Base-by-base conservation (phyloP, 2,113 vertebrate genomes). In the Colaptes auratus region DNA sequence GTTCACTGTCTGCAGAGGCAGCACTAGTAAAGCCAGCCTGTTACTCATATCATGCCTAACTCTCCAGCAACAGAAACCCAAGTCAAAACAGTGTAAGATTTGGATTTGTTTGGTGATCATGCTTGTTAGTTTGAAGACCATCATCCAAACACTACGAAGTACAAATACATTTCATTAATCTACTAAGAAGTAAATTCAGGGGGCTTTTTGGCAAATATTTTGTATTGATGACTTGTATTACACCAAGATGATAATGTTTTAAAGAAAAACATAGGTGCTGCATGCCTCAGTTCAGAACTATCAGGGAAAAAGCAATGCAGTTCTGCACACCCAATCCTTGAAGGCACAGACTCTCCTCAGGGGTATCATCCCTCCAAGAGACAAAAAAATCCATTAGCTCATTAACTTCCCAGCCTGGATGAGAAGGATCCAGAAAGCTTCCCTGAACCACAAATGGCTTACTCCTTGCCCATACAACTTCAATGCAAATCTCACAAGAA, bases 331-430 rank as follows among this genome's bases (percentile, higher is more conserved):
- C 71, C 3, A 0, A 1, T 27, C 7, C 6, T 77, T 31, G 84
- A 83, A 91, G 74, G 31, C 50, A 67, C 21, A 0, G 0, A 61
- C 12, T 19, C 58, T 91, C 71, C 91, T 88, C 73, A 81, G 16
- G 30, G 42, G 31, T 48, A 93, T 31, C 56, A 83, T 14, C 53
- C 24, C 65, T 46, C 59, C 46, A 46, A 63, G 18, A 31, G 52
- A 76, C 63, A 95, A 74, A 91, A 90, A 96, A 93, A 92, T 25
- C 55, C 56, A 19, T 79, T 61, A 85, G 35, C 46, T 88, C 75
- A 92, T 83, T 92, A 89, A 82, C 78, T 87, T 89, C 67, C 56
- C 63, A 91, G 66, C 78, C 86, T 53, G 3, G 3, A 58, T 79
- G 74, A 82, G 63, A 78, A 48, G 92, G 75, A 76, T 90, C 89